phyloP scores from a whole-genome alignment of 2,113 vertebrate genomes.

The Gymnorhina tibicen region DNA sequence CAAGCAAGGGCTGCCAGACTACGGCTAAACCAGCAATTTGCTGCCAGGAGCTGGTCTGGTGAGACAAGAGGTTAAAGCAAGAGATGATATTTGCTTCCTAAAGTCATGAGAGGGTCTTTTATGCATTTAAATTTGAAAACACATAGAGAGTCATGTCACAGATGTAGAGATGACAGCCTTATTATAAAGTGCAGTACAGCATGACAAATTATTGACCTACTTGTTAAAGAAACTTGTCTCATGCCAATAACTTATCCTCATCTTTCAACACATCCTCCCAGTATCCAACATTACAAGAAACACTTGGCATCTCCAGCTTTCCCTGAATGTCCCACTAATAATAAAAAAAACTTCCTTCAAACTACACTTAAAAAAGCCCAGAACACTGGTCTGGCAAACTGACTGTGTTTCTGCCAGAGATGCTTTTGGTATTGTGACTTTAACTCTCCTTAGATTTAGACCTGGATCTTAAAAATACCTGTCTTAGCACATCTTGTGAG shows the following conservation, averaged over 20 bases:
- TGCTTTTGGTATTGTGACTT: not conserved
- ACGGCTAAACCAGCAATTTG: not conserved
- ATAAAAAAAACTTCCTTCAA: not conserved
- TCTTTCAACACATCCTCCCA: not conserved
- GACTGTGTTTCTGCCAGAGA: not conserved
- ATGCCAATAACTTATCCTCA: not conserved
- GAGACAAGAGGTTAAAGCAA: not conserved
- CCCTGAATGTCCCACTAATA: not conserved
- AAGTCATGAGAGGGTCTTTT: not conserved
- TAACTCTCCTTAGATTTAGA: not conserved
- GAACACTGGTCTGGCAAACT: not conserved
- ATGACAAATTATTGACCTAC: not conserved
- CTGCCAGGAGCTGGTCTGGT: not conserved
- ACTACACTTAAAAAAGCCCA: not conserved
- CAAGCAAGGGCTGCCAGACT: not conserved
- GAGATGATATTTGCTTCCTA: not conserved
- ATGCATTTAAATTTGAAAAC: not conserved
- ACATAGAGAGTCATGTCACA: not conserved
- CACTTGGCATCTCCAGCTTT: not conserved
- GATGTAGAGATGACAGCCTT: not conserved
- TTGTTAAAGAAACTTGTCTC: not conserved
- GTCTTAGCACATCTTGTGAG: not conserved
- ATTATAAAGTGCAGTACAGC: not conserved
- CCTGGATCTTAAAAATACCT: not conserved
- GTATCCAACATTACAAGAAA: not conserved